Evolutionary conservation across 2,888 invertebrate genomes (phyloP), one percentile per base, ranked within the genome.

Genomic region (Troglohyphantes excavatus): DNA sequence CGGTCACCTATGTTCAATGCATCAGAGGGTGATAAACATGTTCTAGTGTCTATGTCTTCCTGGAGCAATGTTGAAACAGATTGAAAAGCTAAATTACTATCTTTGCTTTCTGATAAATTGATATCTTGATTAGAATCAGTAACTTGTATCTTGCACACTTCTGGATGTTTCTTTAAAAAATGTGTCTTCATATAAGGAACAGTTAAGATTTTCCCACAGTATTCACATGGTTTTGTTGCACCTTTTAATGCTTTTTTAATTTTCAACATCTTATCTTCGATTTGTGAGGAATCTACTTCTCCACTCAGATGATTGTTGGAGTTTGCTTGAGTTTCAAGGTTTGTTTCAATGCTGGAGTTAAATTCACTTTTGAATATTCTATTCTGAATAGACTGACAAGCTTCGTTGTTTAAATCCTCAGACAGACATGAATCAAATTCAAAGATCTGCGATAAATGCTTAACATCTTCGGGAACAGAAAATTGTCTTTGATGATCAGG

Each of bases 21-120:
- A 79, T 86, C 86, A 19, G 87, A 79, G 3, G 63, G 27, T 27
- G 87, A 87, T 21, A 81, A 65, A 53, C 73, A 81, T 65, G 81
- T 78, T 19, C 43, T 86, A 13, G 86, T 78, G 61, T 79, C 67
- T 23, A 81, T 23, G 29, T 87, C 73, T 26, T 87, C 79, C 9
- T 87, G 43, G 2, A 73, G 63, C n/a, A 72, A 29, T n/a, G 17
- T 13, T n/a, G 75, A 33, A 53, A 65, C 21, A 33, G 6, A 21
- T 23, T 23, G 21, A 29, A 53, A 53, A 53, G 3, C 21, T 33
- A 2, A 13, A 6, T 53, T 53, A 6, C 53, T n/a, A 27, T 67
- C 53, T 2, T 27, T 11, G 3, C 9, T n/a, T 63, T 59, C 27
- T n/a, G 78, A 59, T 27, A 23, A 67, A 29, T 19, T 68, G 6